These are phyloP conservation scores for Apistogramma diplotaenia DNA, from an alignment of 2,113 vertebrate genomes.

Conservation along the genomic window DNA sequence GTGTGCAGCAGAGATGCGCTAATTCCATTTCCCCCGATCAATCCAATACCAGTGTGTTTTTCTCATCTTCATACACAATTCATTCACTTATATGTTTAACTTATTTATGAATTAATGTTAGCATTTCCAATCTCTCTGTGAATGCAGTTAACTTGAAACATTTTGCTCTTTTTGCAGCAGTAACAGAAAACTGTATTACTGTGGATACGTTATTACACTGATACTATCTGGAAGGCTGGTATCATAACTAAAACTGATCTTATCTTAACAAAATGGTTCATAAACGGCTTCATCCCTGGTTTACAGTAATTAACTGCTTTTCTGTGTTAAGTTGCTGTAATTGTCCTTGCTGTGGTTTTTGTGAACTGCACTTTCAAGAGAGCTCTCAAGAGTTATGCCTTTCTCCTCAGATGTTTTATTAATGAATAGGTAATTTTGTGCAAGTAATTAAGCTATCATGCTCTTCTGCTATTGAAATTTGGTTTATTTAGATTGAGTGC, in stretches of 20 bases:
- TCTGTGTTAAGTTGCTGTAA: background rate
- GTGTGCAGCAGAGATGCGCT: background rate
- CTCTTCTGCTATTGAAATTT: background rate
- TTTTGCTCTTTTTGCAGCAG: background rate
- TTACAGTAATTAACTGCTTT: background rate
- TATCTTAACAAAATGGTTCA: background rate
- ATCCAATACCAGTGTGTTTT: background rate
- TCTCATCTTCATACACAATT: background rate
- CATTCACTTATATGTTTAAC: background rate
- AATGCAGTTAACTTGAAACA: no score
- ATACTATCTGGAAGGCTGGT: background rate
- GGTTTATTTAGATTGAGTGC: background rate
- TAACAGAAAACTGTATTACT: background rate
- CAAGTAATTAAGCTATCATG: background rate
- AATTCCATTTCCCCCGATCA: background rate
- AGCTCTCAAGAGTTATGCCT: background rate
- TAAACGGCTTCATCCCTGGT: background rate
- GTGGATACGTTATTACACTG: background rate
- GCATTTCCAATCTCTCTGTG: background rate
- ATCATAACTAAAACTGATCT: background rate
- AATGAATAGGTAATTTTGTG: background rate
- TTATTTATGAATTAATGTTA: background rate
- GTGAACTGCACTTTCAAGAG: background rate
- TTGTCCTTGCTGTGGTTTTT: background rate
- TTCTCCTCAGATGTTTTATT: background rate